Evolutionary conservation across 2,797 vertebrate genomes (phyloP).

Genomic region (Acrocephalus scirpaceus): DNA sequence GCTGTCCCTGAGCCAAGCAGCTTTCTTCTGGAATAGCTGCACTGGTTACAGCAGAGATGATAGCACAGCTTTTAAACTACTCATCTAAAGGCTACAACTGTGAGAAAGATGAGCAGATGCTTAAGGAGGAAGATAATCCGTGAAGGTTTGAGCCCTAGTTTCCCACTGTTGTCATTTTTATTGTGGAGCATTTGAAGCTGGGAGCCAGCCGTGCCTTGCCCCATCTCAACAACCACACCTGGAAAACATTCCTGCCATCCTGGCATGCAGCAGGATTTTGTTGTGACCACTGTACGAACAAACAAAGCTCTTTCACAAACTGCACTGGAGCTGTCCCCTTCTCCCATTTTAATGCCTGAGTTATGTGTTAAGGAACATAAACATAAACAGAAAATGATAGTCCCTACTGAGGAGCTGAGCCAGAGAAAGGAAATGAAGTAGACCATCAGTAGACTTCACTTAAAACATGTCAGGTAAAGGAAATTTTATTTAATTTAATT

Average conservation of each 20-base stretch:
- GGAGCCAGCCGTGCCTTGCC: neutral
- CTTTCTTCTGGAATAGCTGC: constrained; percentile 42
- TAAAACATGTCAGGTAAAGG: neutral
- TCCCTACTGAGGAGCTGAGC: neutral
- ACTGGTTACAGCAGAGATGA: neutral
- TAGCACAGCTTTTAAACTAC: constrained; percentile 7
- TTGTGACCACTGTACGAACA: neutral
- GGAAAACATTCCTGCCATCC: neutral
- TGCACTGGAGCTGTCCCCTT: neutral
- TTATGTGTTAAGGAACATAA: neutral
- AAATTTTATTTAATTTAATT: neutral
- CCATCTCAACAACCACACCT: neutral
- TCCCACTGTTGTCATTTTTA: neutral
- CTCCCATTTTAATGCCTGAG: neutral
- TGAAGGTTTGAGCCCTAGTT: neutral
- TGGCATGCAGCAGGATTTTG: neutral
- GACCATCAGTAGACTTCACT: neutral
- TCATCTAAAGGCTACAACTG: constrained; percentile 6
- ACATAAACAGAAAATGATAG: neutral
- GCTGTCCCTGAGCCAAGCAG: constrained; percentile 51
- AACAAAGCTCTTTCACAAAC: neutral
- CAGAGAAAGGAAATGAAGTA: neutral
- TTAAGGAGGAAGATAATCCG: neutral
- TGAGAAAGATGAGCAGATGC: neutral
- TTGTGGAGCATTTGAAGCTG: neutral